Conservation (phyloP, 1,140 invertebrate species). For the Drosophila tani region DNA sequence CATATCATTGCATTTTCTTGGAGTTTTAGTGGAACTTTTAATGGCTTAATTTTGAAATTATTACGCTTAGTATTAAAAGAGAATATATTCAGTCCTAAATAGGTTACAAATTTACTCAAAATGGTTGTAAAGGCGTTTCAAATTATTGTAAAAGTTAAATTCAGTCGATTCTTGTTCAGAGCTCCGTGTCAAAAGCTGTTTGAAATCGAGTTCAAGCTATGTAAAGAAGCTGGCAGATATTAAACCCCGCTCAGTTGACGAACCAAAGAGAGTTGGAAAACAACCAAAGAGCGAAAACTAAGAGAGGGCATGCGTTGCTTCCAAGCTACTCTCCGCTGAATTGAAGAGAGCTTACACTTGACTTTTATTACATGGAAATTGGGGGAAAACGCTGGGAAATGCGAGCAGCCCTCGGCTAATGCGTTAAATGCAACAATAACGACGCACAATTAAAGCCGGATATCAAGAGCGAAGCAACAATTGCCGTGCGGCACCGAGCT, state of each 20-base stretch:
- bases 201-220: neutral
- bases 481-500: conserved; percentile 24
- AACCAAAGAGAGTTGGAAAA: conserved; percentile 9
- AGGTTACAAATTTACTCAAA: no score
- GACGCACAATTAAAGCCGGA: conserved; percentile 58
- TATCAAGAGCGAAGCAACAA: conserved; percentile 46
- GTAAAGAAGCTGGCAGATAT: neutral
- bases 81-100: neutral
- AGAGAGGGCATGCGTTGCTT: conserved; percentile 19
- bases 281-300: neutral
- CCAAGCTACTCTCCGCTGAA: conserved; percentile 11
- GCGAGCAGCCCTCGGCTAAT: conserved; percentile 19
- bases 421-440: conserved; percentile 48
- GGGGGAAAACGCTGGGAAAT: conserved; percentile 10
- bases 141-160: neutral
- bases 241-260: neutral
- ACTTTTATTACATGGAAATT: conserved; percentile 1
- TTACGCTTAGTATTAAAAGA: neutral
- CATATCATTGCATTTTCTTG: neutral
- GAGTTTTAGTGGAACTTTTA: neutral
- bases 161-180: no score
- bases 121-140: neutral
- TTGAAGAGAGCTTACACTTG: conserved; percentile 23
- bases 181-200: conserved; percentile 16
- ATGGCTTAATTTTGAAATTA: neutral